Conservation (phyloP, 2,113 vertebrate genomes). For the Myrmecophaga tridactyla region DNA sequence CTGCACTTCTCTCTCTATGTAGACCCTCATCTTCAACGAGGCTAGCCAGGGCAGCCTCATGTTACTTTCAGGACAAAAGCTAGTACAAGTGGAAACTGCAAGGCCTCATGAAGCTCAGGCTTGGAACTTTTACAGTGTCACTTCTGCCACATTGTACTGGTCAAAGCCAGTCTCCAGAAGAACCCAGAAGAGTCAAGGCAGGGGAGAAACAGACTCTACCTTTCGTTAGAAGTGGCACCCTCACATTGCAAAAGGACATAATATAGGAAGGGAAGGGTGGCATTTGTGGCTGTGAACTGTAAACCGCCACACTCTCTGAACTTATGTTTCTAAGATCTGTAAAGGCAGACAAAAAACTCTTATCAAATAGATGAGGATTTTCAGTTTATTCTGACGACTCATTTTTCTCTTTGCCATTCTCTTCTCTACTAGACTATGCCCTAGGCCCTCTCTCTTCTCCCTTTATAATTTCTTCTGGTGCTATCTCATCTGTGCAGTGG, state of each 20-base stretch:
- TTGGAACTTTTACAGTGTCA: not conserved
- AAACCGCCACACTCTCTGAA: not conserved
- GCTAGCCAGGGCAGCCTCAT: not conserved
- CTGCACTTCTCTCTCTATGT: not conserved
- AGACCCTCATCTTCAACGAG: not conserved
- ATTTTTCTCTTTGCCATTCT: not conserved
- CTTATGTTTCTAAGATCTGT: not conserved
- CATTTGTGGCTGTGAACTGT: not conserved
- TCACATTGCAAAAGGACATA: not conserved
- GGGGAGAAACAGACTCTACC: not conserved
- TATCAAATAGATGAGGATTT: not conserved
- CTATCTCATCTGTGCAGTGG: not conserved
- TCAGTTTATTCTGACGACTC: not conserved
- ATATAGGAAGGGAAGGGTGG: not conserved
- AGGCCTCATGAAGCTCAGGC: not conserved
- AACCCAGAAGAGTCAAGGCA: not conserved
- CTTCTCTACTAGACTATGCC: not conserved
- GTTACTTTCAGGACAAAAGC: not conserved
- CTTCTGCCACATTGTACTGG: not conserved
- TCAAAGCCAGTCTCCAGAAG: not conserved
- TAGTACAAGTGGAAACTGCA: not conserved
- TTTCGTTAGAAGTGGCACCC: not conserved
- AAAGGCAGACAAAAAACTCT: not conserved
- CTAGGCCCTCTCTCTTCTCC: not conserved
- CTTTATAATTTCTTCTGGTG: not conserved